Conservation (phyloP, 2,888 invertebrate genomes). For the Drosophila fungiperda region DNA sequence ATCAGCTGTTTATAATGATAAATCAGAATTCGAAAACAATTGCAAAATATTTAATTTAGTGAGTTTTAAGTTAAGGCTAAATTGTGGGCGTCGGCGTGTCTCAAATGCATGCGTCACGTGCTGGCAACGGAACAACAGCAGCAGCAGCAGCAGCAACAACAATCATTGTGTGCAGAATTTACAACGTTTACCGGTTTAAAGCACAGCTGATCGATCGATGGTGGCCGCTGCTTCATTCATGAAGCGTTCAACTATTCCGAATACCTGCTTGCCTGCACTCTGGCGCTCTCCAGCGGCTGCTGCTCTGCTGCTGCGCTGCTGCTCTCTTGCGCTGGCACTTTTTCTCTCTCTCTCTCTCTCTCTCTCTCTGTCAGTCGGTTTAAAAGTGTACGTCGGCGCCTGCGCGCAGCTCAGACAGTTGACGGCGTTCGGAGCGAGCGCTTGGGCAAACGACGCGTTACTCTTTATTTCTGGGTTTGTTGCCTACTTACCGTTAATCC, state of each 20-base stretch:
- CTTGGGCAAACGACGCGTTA: conserved; percentile 65
- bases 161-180: conserved; percentile 24
- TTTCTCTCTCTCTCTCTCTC: neutral
- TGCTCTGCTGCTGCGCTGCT: neutral
- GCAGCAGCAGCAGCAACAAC: conserved; percentile 4
- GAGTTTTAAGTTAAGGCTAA: neutral
- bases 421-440: conserved; percentile 74
- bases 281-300: neutral
- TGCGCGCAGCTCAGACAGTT: conserved; percentile 75
- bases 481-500: conserved; percentile 21
- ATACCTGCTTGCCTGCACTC: conserved; percentile 9
- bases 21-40: neutral
- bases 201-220: conserved; percentile 38
- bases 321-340: conserved; percentile 20
- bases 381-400: conserved; percentile 64
- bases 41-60: neutral
- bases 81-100: neutral
- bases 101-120: conserved; percentile 47
- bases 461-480: conserved; percentile 29
- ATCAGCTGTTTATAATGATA: neutral
- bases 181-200: conserved; percentile 58
- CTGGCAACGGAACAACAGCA: conserved; percentile 25
- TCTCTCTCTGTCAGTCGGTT: conserved; percentile 25
- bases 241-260: conserved; percentile 22
- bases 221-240: conserved; percentile 45